These are phyloP conservation scores for Melanotaenia duboulayi DNA, from an alignment of 2,113 vertebrate genomes.

Conservation along the genomic window DNA sequence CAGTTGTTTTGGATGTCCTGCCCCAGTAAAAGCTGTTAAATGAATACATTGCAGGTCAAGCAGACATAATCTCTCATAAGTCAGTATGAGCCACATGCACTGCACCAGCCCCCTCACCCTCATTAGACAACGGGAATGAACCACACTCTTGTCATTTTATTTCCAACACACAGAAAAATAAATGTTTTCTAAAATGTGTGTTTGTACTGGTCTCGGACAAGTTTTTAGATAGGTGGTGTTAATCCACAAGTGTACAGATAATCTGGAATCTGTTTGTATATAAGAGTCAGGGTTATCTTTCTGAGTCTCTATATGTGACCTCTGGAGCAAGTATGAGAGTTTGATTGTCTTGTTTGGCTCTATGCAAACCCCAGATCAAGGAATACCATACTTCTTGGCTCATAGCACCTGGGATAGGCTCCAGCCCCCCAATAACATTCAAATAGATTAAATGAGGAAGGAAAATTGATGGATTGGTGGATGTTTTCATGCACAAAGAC, in stretches of 20 bases:
- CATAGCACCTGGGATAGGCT: too few species aligned
- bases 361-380: too few species aligned
- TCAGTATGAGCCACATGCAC: conserved; percentile 1
- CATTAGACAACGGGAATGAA: conserved; percentile 44
- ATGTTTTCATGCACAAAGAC: too few species aligned
- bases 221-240: conserved; percentile 41
- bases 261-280: neutral
- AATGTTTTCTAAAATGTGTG: neutral
- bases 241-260: conserved; percentile 67
- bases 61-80: conserved; percentile 43
- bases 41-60: conserved; percentile 53
- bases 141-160: neutral
- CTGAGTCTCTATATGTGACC: too few species aligned
- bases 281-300: neutral
- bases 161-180: conserved; percentile 8
- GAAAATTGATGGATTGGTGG: too few species aligned
- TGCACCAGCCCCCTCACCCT: neutral
- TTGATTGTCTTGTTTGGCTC: too few species aligned
- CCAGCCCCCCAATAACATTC: too few species aligned
- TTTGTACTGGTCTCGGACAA: neutral
- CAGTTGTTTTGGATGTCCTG: conserved; percentile 19
- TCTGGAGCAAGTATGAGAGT: too few species aligned
- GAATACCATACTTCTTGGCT: too few species aligned
- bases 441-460: too few species aligned
- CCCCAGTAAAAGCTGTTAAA: conserved; percentile 31